A percentile compares a stretch with the other conserved stretches of the same genome.
These are phyloP conservation scores for Marronus borbonicus DNA, from an alignment of 2,888 invertebrate genomes.

Conservation along the genomic window DNA sequence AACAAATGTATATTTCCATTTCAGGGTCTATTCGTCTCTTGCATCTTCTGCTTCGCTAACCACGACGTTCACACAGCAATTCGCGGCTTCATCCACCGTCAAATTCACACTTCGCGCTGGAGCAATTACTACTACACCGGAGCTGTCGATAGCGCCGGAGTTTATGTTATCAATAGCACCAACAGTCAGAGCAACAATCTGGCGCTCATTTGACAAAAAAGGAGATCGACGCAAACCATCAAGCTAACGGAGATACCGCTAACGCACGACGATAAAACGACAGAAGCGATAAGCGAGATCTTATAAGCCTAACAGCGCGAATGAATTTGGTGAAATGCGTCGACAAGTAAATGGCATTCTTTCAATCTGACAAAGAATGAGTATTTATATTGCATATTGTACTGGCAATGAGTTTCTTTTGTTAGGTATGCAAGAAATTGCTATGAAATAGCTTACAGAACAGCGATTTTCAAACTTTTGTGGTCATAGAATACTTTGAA, in stretches of 20 bases:
- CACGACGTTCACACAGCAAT: constrained; percentile 78
- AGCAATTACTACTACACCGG: constrained; percentile 64
- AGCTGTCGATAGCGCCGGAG: constrained; percentile 65
- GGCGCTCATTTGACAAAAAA: constrained; percentile 61
- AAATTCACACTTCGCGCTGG: constrained; percentile 62
- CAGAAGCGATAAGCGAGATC: constrained; percentile 50
- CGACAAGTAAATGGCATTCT: neutral
- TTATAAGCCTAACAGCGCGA: constrained; percentile 26
- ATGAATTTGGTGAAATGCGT: neutral
- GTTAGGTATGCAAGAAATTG: constrained; percentile 1
- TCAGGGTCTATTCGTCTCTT: constrained; percentile 81
- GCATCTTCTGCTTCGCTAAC: constrained; percentile 84
- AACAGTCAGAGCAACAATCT: constrained; percentile 63
- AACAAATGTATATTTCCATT: constrained; percentile 56
- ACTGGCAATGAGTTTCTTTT: neutral
- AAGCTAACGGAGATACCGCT: constrained; percentile 49
- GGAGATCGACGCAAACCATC: constrained; percentile 58
- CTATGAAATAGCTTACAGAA: neutral
- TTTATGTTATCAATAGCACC: constrained; percentile 65
- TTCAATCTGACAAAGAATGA: neutral
- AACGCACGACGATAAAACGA: constrained; percentile 44
- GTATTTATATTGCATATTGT: neutral
- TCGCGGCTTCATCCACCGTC: constrained; percentile 70
- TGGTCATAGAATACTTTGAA: too few relatives aligned
- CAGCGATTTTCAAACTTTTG: too few relatives aligned